Base-by-base conservation (phyloP, 1,140 invertebrate genomes). In the Hestina assimilis region DNA sequence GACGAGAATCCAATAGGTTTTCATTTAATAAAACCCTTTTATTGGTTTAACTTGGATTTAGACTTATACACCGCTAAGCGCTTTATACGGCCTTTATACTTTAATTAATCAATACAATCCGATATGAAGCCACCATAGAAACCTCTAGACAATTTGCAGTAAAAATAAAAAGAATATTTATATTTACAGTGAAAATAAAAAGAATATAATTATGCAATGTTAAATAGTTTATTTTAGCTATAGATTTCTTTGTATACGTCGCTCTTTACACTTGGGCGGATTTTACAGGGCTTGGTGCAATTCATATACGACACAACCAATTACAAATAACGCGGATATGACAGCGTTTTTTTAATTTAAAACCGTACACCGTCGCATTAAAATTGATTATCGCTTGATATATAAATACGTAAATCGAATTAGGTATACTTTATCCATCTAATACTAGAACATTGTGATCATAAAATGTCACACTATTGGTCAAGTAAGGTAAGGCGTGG, bases 11-110 rank as follows among this genome's bases (percentile, higher is more conserved):
- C 81, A 75, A 83, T 87, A 84, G 83, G 78, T 83, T 83, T 85
- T 83, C 79, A 81, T 85, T 83, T 79, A 83, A 83, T 82, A 78
- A 79, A 86, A 83, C 75, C 83, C 79, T 83, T 85, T 87, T 84
- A 85, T 87, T 84, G 83, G 83, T 83, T 87, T 87, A 87, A 77
- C 69, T 78, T 55, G 78, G 82, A 83, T 83, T 87, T 82, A 78
- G 66, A 68, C 76, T 79, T 81, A 74, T 71, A 70, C 62, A 55
- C 57, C 54, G 70, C 68, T 80, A 75, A 69, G 67, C 67, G 48
- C 63, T 69, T 69, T 69, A 69, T 57, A 42, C 63, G 57, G 52
- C 51, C 50, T 61, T 65, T 57, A 61, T 53, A 54, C 53, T 42
- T 43, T 50, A 33, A 53, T 61, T 61, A 57, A 20, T 47, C 43